These are phyloP conservation scores for Myotis findleyi DNA, from an alignment of 2,797 vertebrate genomes.

Conservation along the genomic window DNA sequence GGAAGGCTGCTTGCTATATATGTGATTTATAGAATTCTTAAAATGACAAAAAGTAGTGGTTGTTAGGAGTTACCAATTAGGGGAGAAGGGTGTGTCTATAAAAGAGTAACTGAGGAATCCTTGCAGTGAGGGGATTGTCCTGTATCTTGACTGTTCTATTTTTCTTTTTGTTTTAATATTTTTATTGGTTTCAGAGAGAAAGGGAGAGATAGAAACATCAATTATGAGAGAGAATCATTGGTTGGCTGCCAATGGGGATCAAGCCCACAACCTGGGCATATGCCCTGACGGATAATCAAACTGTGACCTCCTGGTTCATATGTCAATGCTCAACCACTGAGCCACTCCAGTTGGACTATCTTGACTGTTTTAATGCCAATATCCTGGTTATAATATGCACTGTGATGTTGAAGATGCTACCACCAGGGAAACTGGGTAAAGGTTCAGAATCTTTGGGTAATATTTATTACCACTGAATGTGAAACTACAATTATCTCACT, in stretches of 20 bases:
- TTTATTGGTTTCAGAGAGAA: no score
- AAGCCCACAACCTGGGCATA: no score
- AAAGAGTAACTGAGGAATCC: rapidly evolving
- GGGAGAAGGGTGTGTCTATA: no score
- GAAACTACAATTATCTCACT: background rate
- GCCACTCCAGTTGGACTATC: no score
- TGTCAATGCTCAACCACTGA: no score
- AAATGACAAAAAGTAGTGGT: background rate
- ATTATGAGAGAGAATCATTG: no score
- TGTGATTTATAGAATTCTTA: background rate
- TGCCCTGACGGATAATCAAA: no score
- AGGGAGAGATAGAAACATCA: no score
- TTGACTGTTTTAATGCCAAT: background rate
- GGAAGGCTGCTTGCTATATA: background rate
- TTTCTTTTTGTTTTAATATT: no score
- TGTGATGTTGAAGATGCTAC: background rate
- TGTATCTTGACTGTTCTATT: background rate
- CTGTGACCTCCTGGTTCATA: no score
- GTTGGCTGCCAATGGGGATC: no score
- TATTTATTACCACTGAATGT: background rate
- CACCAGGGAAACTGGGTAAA: background rate
- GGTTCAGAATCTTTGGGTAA: background rate
- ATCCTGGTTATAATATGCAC: background rate
- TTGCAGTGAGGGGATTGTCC: rapidly evolving
- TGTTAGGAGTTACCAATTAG: no score